Percentiles rank a stretch among this genome's conserved stretches.
Evolutionary conservation across 1,140 invertebrate species (phyloP).

Genomic region (Hyles euphorbiae): DNA sequence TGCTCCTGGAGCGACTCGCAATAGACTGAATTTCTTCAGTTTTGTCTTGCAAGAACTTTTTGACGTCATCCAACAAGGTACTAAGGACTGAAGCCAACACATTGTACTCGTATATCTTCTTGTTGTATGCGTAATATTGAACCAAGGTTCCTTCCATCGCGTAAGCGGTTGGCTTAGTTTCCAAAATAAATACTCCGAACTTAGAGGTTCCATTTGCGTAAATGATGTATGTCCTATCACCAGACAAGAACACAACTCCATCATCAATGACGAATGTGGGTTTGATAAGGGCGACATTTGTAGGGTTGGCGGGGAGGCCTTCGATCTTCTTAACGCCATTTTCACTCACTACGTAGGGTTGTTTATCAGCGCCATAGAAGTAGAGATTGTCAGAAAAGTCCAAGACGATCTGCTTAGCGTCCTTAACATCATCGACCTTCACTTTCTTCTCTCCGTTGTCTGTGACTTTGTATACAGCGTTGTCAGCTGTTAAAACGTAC

Average conservation of each 20-base stretch:
- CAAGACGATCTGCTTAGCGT: conserved; percentile 40
- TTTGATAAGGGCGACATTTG: conserved; percentile 27
- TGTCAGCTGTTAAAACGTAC: conserved; percentile 45
- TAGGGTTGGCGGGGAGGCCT: conserved; percentile 30
- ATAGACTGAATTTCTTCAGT: conserved; percentile 19
- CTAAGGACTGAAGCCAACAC: conserved; percentile 23
- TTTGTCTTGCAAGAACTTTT: conserved; percentile 20
- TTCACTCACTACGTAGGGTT: conserved; percentile 27
- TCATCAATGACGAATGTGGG: conserved; percentile 41
- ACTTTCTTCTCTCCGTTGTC: conserved; percentile 44
- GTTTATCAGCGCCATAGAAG: conserved; percentile 39
- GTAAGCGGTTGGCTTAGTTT: conserved; percentile 39
- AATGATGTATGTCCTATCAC: conserved; percentile 28
- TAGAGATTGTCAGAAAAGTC: conserved; percentile 48
- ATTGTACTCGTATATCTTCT: conserved; percentile 57
- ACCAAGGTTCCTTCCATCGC: conserved; percentile 37
- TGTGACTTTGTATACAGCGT: conserved; percentile 43
- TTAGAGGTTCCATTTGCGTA: conserved; percentile 37
- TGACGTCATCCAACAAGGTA: conserved; percentile 23
- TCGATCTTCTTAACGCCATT: conserved; percentile 34
- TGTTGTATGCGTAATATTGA: conserved; percentile 46
- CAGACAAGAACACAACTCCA: conserved; percentile 27
- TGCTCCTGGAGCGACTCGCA: conserved; percentile 12
- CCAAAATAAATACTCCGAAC: conserved; percentile 20
- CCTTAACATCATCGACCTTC: conserved; percentile 30